phyloP scores from a whole-genome alignment of 37 sponge, comb jelly and placozoan genomes.

The Haliclona indistincta region DNA sequence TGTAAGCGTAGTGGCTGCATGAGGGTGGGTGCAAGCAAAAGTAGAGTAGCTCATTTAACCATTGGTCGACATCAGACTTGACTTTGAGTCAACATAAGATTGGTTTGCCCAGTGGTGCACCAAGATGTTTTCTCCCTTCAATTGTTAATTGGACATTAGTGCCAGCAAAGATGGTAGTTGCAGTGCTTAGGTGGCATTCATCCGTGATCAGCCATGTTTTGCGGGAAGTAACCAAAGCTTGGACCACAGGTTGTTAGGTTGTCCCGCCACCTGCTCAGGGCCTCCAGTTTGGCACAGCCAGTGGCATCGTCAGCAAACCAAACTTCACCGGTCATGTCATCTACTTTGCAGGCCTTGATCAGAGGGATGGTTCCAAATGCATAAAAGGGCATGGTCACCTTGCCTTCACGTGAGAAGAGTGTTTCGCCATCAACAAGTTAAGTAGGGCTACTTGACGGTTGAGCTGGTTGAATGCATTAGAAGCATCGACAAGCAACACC shows the following conservation, averaged over 20 bases:
- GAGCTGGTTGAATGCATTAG: too few relatives aligned
- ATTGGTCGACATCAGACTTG: too few relatives aligned
- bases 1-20: too few relatives aligned
- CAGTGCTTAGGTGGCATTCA: background rate
- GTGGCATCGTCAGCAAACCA: conserved; percentile 29
- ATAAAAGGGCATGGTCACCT: conserved; percentile 49
- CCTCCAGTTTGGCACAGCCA: too few relatives aligned
- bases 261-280: conserved; percentile 48
- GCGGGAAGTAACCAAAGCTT: conserved; percentile 16
- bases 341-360: conserved; percentile 13
- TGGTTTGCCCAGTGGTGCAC: conserved; percentile 27
- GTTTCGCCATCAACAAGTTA: conserved; percentile 41
- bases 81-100: too few relatives aligned
- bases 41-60: too few relatives aligned
- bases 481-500: too few relatives aligned
- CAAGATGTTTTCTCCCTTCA: conserved; percentile 29
- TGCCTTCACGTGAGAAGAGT: conserved; percentile 24
- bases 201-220: conserved; percentile 39
- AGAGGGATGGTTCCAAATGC: conserved; percentile 27
- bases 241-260: too few relatives aligned
- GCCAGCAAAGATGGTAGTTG: background rate
- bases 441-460: conserved; percentile 24
- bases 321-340: conserved; percentile 9
- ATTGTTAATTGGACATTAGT: background rate
- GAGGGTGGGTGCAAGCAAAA: too few relatives aligned